A percentile compares a stretch with the other conserved stretches of the same genome.
Evolutionary conservation across 2,113 vertebrate species (phyloP).

Genomic region (Pristiophorus japonicus): DNA sequence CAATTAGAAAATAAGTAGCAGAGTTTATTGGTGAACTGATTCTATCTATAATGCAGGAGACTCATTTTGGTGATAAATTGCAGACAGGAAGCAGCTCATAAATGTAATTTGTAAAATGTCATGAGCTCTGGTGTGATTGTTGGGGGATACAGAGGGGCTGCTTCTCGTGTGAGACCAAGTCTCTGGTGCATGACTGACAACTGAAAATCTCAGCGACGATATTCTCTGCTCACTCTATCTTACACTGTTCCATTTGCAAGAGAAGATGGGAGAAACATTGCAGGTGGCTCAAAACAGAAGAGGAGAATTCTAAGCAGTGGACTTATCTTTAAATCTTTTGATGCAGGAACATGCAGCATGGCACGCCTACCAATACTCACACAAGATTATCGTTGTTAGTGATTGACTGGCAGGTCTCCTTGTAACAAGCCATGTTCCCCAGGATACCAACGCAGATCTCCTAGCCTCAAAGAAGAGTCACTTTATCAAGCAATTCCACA

Average conservation of each 20-base stretch:
- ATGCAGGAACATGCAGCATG: not conserved
- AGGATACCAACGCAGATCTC: conserved; percentile 96
- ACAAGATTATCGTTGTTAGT: conserved; percentile 78
- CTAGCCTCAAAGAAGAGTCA: conserved; percentile 54
- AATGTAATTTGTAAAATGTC: not conserved
- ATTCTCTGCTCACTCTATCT: not conserved
- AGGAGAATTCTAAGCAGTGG: not conserved
- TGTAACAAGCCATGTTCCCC: conserved; percentile 93
- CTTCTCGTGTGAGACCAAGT: not conserved
- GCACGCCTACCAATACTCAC: conserved; percentile 55
- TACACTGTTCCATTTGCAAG: not conserved
- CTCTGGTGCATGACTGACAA: not conserved
- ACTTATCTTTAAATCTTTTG: not conserved
- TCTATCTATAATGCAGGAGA: not conserved
- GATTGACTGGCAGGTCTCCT: conserved; percentile 75
- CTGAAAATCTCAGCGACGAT: not conserved
- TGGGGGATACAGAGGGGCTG: not conserved
- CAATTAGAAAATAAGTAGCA: not conserved
- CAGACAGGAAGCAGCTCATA: not conserved
- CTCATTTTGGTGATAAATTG: not conserved
- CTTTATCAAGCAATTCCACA: not conserved
- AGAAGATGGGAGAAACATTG: not conserved
- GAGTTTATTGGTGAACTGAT: not conserved
- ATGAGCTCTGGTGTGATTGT: not conserved
- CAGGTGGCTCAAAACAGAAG: not conserved